Conservation (phyloP, 2,888 invertebrate genomes). For the Melanargia galathea region DNA sequence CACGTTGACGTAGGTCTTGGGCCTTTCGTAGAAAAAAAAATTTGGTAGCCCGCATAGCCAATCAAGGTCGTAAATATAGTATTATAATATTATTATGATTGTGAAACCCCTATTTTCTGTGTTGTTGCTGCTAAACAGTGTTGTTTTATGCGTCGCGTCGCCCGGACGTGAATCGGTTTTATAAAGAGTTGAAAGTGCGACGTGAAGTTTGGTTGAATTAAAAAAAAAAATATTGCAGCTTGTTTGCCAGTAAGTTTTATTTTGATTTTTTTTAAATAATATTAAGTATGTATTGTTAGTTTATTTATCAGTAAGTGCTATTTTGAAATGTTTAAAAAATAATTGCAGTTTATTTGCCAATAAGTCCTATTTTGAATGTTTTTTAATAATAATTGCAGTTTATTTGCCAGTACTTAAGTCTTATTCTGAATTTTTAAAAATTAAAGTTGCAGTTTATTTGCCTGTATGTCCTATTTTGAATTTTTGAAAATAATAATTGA, state of each 20-base stretch:
- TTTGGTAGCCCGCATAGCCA: not conserved
- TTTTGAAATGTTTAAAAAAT: no score
- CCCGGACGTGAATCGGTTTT: conserved; percentile 5
- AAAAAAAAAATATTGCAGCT: not conserved
- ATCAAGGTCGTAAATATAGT: not conserved
- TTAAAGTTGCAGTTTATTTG: no score
- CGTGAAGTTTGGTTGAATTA: not conserved
- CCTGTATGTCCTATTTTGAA: not conserved
- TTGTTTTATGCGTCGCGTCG: not conserved
- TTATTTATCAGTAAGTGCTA: no score
- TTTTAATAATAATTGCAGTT: no score
- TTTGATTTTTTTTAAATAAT: not conserved
- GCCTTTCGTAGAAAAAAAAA: not conserved
- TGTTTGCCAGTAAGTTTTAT: not conserved
- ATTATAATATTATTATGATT: not conserved
- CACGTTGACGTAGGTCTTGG: not conserved
- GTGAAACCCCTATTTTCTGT: conserved; percentile 14
- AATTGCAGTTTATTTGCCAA: no score
- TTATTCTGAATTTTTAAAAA: no score
- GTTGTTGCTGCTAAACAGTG: conserved; percentile 4
- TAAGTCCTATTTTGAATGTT: no score
- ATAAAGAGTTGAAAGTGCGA: not conserved
- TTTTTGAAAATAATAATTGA: not conserved
- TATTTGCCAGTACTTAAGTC: no score
- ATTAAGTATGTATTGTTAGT: no score